Conservation (phyloP, 2,797 vertebrate genomes). For the Gephyroberyx darwinii region DNA sequence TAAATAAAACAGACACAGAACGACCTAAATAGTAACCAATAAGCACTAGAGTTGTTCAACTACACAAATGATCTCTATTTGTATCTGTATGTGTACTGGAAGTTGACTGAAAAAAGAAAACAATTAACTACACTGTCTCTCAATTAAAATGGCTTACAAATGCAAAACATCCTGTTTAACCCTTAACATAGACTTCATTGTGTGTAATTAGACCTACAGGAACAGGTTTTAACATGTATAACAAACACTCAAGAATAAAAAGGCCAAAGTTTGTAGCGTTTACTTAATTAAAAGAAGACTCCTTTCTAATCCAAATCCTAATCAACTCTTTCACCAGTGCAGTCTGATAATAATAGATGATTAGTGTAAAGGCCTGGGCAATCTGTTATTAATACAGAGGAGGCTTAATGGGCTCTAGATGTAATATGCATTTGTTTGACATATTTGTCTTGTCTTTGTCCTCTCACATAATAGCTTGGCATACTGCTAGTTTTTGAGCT, state of each 20-base stretch:
- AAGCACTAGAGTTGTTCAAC: neutral
- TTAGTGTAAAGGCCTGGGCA: too few species aligned
- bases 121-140: neutral
- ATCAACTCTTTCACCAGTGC: too few species aligned
- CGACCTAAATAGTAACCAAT: neutral
- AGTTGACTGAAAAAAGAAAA: neutral
- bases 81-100: neutral
- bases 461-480: too few species aligned
- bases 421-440: neutral
- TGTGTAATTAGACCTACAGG: neutral
- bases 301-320: too few species aligned
- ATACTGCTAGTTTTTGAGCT: too few species aligned
- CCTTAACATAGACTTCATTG: neutral
- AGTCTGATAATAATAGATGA: too few species aligned
- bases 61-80: conserved; percentile 12
- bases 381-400: neutral
- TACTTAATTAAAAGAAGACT: too few species aligned
- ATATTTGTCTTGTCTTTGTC: neutral
- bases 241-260: conserved; percentile 1
- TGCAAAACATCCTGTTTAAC: neutral
- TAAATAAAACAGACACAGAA: too few species aligned
- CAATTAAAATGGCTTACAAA: neutral
- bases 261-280: neutral
- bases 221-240: neutral
- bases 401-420: neutral